A percentile compares a stretch with the other conserved stretches of the same genome.
Evolutionary conservation across 1,140 invertebrate species (phyloP).

Genomic region (Drosophila subobscura): DNA sequence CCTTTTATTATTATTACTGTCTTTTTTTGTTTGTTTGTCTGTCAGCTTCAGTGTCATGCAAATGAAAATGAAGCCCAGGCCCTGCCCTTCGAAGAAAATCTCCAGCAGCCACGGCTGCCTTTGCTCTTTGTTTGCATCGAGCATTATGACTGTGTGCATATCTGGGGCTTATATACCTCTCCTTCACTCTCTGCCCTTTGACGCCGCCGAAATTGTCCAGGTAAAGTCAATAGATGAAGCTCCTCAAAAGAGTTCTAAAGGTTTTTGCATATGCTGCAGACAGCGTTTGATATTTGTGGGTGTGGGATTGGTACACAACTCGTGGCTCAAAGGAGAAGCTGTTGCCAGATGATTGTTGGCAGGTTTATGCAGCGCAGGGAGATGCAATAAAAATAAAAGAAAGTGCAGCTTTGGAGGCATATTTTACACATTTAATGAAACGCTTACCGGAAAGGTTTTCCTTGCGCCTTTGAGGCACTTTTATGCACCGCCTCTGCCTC

Average conservation of each 20-base stretch:
- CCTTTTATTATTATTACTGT: conserved; percentile 38
- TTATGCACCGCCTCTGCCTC: too few species aligned
- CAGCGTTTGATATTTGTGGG: background rate
- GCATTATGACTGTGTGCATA: conserved; percentile 50
- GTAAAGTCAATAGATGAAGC: conserved; percentile 44
- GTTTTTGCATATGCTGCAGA: conserved; percentile 1
- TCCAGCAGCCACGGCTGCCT: conserved; percentile 23
- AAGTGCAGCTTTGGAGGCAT: too few species aligned
- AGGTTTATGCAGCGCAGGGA: too few species aligned
- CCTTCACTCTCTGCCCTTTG: conserved; percentile 10
- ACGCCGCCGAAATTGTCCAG: conserved; percentile 44
- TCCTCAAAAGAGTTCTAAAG: conserved; percentile 36
- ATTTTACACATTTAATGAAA: too few species aligned
- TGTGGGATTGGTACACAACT: too few species aligned
- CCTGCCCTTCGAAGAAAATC: conserved; percentile 12
- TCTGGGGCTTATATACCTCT: conserved; percentile 39
- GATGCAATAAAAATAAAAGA: too few species aligned
- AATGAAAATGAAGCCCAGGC: conserved; percentile 65
- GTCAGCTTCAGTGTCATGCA: conserved; percentile 53
- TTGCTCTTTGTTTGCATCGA: conserved; percentile 24
- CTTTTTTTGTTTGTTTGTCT: conserved; percentile 35
- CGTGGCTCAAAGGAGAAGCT: too few species aligned
- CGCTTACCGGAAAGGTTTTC: too few species aligned
- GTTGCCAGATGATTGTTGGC: too few species aligned
- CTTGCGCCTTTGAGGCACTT: too few species aligned